Base-by-base conservation (phyloP, 92 coral and sea anemone species). In the Palythoa heliodiscus region DNA sequence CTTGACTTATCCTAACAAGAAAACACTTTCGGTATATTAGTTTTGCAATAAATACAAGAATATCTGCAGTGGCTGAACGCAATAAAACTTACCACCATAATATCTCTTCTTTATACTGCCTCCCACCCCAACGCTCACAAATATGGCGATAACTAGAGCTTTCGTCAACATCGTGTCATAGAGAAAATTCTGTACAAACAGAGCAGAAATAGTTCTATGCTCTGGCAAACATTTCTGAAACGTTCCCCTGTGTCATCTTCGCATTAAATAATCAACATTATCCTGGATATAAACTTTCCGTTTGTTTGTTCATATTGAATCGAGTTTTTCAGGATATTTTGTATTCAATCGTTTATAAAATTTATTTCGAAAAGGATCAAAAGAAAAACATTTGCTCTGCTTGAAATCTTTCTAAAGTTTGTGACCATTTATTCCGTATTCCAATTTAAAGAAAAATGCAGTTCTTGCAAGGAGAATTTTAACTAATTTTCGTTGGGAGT, bases 81-180 rank as follows among this genome's bases (percentile, higher is more conserved):
- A 22, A 64, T 23, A 57, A 55, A 57, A 58, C 82, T 29, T 61
- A 77, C 82, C 70, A 17, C 82, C 82, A 35, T 77, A 77, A 19
- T 77, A 39, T 77, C 82, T 35, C 29, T 77, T 77, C 70, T 8
- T 77, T 77, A 77, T 39, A 53, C 25, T 61, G 37, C 69, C 82
- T 11, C 50, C 82, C 16, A 40, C 22, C 4, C 53, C 70, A 29
- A 77, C 48, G 24, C 69, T 77, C 19, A 58, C 82, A 57, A 37
- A 16, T n/a, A 39, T 39, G 40, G 43, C 20, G 9, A 58, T 35
- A 58, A 77, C 82, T 61, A 58, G 52, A 55, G 50, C 35, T 8
- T 77, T 35, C 48, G 24, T 54, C 70, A 77, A 77, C 82, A 77
- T 77, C 37, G 47, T 37, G 82, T n/a, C 16, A 38, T 55, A 10